Evolutionary conservation across 2,797 vertebrate genomes (phyloP), one percentile per base, ranked within the genome.

Genomic region (Odontamblyopus lacepedii): DNA sequence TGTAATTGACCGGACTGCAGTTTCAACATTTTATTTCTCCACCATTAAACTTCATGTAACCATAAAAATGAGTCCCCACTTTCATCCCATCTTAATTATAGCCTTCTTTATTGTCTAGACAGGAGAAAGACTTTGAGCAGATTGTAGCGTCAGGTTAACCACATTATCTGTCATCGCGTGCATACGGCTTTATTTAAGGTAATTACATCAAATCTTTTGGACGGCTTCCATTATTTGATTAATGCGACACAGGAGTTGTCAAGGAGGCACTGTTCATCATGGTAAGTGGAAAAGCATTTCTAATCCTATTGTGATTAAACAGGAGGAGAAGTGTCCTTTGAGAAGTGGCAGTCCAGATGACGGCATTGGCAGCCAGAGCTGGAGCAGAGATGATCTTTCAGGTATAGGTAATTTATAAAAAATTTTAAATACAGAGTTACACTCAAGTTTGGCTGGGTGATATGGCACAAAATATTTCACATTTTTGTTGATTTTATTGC

Each of bases 351-450:
- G 96, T 80, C 92, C 90, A 71, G 96, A 98, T 38, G 96, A 97
- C 67, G 96, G 97, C 78, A 94, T 97, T 73, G 93, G 95, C 82
- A 96, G 95, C 59, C 94, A 95, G 85, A 95, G 90, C 91, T 94
- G 93, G 93, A 94, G 89, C 91, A 92, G 91, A 85, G 92, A 93
- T 4, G 83, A 95, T 80, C 95, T 94, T 70, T 90, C 96, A 95
- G 97, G 98, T 99, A 93, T 7, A 15, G 4, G 27, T 8, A 27
- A 27, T 5, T 66, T 66, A 27, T 19, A 66, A 29, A 29, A 29
- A 15, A n/a, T 32, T 9, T 19, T 27, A 55, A 26, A 12, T 23
- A 4, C 23, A 26, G n/a, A 56, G 9, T 23, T 55, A 55, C 5
- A n/a, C 51, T 0, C 51, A 53, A 53, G 51, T 53, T 2, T 1